Evolutionary conservation across 2,888 invertebrate genomes (phyloP).

Genomic region (Tinea semifulvella): DNA sequence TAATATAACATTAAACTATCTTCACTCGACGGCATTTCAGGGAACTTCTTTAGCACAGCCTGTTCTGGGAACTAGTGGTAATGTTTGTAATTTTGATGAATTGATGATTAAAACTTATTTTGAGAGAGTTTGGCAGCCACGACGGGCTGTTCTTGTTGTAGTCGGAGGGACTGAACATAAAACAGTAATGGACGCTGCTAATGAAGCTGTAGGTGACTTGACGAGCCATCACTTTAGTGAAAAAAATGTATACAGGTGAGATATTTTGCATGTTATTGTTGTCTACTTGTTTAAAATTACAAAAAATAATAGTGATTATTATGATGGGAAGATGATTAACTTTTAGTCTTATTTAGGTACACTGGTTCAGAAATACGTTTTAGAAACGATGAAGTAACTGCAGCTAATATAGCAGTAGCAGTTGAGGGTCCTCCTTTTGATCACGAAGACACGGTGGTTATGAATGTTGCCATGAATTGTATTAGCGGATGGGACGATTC

Average conservation of each 20-base stretch:
- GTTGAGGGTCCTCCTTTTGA: slow-evolving; percentile 92
- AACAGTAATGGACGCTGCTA: slow-evolving; percentile 41
- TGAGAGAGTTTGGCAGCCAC: slow-evolving; percentile 84
- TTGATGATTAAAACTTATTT: slow-evolving; percentile 81
- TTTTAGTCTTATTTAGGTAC: slow-evolving; percentile 69
- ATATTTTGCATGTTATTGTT: too few species aligned
- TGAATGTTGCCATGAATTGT: slow-evolving; percentile 92
- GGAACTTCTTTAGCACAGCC: slow-evolving; percentile 45
- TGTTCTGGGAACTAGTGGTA: slow-evolving; percentile 72
- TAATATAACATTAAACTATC: slow-evolving; percentile 47
- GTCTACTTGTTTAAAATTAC: too few species aligned
- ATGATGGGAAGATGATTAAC: neutral
- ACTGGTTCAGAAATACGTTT: slow-evolving; percentile 32
- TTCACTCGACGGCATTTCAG: slow-evolving; percentile 58
- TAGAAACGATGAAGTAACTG: slow-evolving; percentile 48
- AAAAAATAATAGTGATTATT: too few species aligned
- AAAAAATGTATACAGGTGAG: slow-evolving; percentile 65
- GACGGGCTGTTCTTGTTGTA: slow-evolving; percentile 90
- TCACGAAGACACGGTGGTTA: slow-evolving; percentile 87
- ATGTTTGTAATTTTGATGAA: slow-evolving; percentile 67
- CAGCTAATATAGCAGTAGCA: slow-evolving; percentile 48
- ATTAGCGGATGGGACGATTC: slow-evolving; percentile 91
- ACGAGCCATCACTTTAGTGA: slow-evolving; percentile 48
- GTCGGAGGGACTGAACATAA: slow-evolving; percentile 92
- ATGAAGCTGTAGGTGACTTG: slow-evolving; percentile 81